phyloP scores from a whole-genome alignment of 2,113 vertebrate genomes.

The Isurus oxyrinchus region DNA sequence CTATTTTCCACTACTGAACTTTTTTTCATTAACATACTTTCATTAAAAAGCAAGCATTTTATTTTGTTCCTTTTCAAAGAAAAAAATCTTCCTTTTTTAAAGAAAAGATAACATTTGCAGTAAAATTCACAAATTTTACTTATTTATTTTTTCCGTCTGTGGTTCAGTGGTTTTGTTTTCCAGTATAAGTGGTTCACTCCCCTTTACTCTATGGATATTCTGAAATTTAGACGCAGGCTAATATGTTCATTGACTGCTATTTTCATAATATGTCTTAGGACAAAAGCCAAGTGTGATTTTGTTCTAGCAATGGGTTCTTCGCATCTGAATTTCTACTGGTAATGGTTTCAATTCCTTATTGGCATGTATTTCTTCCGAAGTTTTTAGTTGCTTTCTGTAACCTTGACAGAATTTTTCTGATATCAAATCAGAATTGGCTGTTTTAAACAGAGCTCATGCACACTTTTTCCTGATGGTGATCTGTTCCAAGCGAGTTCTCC shows the following conservation, averaged over 20 bases:
- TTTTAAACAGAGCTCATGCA: conserved; percentile 77
- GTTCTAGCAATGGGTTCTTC: conserved; percentile 66
- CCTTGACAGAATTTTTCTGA: conserved; percentile 72
- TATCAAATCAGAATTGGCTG: conserved; percentile 70
- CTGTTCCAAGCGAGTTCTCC: conserved; percentile 53
- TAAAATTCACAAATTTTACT: conserved; percentile 85
- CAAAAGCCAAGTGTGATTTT: conserved; percentile 58
- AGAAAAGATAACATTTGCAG: conserved; percentile 70
- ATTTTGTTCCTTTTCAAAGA: conserved; percentile 58
- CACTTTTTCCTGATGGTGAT: conserved; percentile 61
- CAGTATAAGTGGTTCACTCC: conserved; percentile 60
- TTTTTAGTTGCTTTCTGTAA: conserved; percentile 67
- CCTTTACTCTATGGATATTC: conserved; percentile 62
- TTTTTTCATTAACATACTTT: conserved; percentile 67
- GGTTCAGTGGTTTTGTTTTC: conserved; percentile 71
- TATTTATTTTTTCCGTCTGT: conserved; percentile 76
- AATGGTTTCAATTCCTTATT: conserved; percentile 47
- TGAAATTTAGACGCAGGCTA: conserved; percentile 59
- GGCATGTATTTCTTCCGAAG: conserved; percentile 62
- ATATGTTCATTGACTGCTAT: conserved; percentile 62
- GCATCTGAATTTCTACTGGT: conserved; percentile 64
- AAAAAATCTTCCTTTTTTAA: conserved; percentile 55
- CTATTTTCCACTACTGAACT: conserved; percentile 79
- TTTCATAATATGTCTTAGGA: conserved; percentile 56
- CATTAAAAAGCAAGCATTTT: conserved; percentile 95